A percentile compares a stretch with the other conserved stretches of the same genome.
phyloP scores from a whole-genome alignment of 1,140 invertebrate species.

The Drosophila kikkawai region DNA sequence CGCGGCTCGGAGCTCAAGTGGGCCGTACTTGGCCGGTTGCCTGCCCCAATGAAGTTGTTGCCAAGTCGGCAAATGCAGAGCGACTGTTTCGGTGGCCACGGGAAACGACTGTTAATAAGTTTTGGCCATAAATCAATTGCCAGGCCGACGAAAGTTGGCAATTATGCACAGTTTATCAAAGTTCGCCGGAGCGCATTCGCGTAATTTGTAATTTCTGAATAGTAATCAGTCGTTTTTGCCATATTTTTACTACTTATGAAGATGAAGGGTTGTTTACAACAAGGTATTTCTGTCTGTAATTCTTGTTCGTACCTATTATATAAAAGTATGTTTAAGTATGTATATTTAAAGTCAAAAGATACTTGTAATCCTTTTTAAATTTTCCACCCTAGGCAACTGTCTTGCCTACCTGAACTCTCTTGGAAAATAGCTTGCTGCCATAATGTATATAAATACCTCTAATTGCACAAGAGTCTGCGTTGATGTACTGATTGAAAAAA shows the following conservation, averaged over 20 bases:
- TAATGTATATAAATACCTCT: conserved; percentile 5
- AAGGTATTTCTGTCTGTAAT: neutral
- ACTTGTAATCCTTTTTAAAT: too few species aligned
- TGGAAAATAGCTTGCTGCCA: neutral
- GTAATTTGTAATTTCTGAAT: conserved; percentile 28
- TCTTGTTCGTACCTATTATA: neutral
- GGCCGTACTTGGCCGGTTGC: conserved; percentile 14
- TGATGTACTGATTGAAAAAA: conserved; percentile 40
- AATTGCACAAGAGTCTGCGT: neutral
- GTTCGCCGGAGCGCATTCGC: conserved; percentile 18
- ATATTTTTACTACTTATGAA: neutral
- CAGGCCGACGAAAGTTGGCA: conserved; percentile 23
- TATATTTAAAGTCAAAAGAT: too few species aligned
- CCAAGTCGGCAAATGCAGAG: conserved; percentile 21
- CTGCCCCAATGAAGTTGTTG: conserved; percentile 29
- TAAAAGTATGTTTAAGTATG: too few species aligned
- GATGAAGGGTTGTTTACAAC: neutral
- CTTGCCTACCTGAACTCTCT: neutral
- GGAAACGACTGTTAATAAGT: conserved; percentile 59
- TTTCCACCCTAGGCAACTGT: neutral
- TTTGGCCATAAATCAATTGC: conserved; percentile 70
- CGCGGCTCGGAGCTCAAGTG: conserved; percentile 48
- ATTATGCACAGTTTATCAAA: conserved; percentile 48
- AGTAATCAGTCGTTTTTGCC: conserved; percentile 3
- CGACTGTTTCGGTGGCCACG: conserved; percentile 21